phyloP scores from a whole-genome alignment of 2,888 invertebrate species.

The Glaucopsyche alexis region DNA sequence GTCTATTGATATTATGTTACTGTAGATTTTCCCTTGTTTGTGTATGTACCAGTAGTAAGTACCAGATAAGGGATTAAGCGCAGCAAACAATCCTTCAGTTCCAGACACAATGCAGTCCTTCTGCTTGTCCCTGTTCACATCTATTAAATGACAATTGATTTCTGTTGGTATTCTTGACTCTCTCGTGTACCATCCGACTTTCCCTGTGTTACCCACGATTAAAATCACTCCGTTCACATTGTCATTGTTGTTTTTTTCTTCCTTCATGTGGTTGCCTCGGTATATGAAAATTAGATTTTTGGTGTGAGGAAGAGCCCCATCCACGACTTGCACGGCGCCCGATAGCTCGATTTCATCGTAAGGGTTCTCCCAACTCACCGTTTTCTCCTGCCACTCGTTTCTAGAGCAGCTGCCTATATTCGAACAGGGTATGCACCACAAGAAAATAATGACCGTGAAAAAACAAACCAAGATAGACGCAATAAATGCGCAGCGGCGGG shows the following conservation, averaged over 20 bases:
- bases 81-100: slow-evolving; percentile 81
- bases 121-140: slow-evolving; percentile 85
- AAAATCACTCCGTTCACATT: slow-evolving; percentile 84
- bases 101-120: slow-evolving; percentile 88
- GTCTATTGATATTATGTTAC: slow-evolving; percentile 80
- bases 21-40: slow-evolving; percentile 73
- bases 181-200: slow-evolving; percentile 86
- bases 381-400: slow-evolving; percentile 76
- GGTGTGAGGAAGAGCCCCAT: slow-evolving; percentile 81
- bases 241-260: slow-evolving; percentile 67
- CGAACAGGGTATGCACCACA: slow-evolving; percentile 88
- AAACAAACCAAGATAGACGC: slow-evolving; percentile 86
- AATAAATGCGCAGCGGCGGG: slow-evolving; percentile 84
- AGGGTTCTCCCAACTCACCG: slow-evolving; percentile 84
- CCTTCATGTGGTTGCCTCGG: slow-evolving; percentile 82
- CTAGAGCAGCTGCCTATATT: slow-evolving; percentile 84
- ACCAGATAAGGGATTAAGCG: slow-evolving; percentile 74
- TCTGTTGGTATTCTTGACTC: slow-evolving; percentile 84
- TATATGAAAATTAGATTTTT: slow-evolving; percentile 87
- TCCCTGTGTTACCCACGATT: slow-evolving; percentile 84
- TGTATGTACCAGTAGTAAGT: slow-evolving; percentile 81
- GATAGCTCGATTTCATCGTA: slow-evolving; percentile 85
- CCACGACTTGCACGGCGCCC: slow-evolving; percentile 85
- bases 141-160: slow-evolving; percentile 86
- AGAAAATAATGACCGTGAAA: slow-evolving; percentile 85